These are phyloP conservation scores for Philereme transversata DNA, from an alignment of 2,888 invertebrate genomes.

Conservation along the genomic window DNA sequence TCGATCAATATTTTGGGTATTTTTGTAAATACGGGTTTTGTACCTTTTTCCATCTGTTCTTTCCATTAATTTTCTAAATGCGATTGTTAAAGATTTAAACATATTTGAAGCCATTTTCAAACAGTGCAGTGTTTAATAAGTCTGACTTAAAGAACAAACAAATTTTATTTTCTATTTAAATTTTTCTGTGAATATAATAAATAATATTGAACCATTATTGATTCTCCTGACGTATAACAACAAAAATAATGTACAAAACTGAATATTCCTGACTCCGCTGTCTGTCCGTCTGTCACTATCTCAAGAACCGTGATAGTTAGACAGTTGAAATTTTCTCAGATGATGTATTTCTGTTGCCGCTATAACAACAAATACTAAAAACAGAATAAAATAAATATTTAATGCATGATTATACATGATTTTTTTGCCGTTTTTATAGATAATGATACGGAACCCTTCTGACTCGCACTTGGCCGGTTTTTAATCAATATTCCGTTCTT, in stretches of 20 bases:
- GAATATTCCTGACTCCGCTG: no score
- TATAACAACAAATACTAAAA: background rate
- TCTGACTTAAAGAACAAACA: conserved; percentile 3
- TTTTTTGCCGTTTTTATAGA: no score
- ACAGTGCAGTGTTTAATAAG: conserved; percentile 28
- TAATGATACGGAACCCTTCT: no score
- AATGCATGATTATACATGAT: no score
- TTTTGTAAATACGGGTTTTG: conserved; percentile 12
- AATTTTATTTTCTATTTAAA: conserved; percentile 14
- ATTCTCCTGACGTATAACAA: conserved; percentile 4
- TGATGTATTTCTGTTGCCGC: no score
- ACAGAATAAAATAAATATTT: no score
- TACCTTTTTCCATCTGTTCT: background rate
- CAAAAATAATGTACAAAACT: conserved; percentile 17
- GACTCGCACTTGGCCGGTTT: no score
- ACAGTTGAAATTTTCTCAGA: conserved; percentile 1
- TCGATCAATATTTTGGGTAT: no score
- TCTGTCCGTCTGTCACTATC: no score
- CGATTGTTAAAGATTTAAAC: background rate
- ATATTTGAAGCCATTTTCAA: conserved; percentile 17
- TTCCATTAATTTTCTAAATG: conserved; percentile 19
- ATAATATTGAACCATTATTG: conserved; percentile 12
- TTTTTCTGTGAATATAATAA: conserved; percentile 2
- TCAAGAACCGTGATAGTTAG: no score
- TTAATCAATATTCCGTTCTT: no score